Percentiles rank a stretch among this genome's conserved stretches.
Evolutionary conservation across 1,140 invertebrate genomes (phyloP).

Genomic region (Drepana arcuata): DNA sequence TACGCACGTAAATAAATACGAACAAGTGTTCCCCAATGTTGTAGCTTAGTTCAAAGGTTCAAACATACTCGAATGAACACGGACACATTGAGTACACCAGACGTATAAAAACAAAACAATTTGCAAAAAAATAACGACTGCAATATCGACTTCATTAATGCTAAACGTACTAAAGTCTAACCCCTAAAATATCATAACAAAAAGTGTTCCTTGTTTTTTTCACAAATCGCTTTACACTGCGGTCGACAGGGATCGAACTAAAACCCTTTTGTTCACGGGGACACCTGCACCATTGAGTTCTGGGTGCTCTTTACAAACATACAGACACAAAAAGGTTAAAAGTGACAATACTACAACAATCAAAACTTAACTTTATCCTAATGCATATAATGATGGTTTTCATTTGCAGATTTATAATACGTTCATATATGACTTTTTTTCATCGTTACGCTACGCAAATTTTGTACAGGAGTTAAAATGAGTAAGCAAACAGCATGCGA

Average conservation of each 20-base stretch:
- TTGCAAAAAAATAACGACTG: too few relatives aligned
- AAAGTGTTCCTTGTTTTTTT: constrained; percentile 36
- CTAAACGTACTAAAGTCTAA: too few relatives aligned
- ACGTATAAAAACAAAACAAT: too few relatives aligned
- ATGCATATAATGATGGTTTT: constrained; percentile 6
- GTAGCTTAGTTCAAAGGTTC: too few relatives aligned
- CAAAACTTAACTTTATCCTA: constrained; percentile 6
- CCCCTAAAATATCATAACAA: constrained; percentile 20
- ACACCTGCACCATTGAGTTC: constrained; percentile 57
- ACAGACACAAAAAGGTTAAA: constrained; percentile 39
- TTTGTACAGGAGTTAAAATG: constrained; percentile 23
- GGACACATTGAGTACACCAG: background rate
- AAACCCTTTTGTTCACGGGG: constrained; percentile 53
- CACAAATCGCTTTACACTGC: constrained; percentile 42
- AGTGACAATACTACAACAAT: background rate
- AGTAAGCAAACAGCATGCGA: constrained; percentile 24
- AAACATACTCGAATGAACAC: background rate
- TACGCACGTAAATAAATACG: too few relatives aligned
- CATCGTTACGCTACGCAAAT: constrained; percentile 25
- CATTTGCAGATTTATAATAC: background rate
- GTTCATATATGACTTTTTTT: constrained; percentile 21
- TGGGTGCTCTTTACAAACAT: constrained; percentile 45
- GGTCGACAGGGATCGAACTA: constrained; percentile 42
- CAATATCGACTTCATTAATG: too few relatives aligned
- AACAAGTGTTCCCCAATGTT: too few relatives aligned